phyloP scores from a whole-genome alignment of 1,140 invertebrate genomes.

The Zaprionus tsacasi region DNA sequence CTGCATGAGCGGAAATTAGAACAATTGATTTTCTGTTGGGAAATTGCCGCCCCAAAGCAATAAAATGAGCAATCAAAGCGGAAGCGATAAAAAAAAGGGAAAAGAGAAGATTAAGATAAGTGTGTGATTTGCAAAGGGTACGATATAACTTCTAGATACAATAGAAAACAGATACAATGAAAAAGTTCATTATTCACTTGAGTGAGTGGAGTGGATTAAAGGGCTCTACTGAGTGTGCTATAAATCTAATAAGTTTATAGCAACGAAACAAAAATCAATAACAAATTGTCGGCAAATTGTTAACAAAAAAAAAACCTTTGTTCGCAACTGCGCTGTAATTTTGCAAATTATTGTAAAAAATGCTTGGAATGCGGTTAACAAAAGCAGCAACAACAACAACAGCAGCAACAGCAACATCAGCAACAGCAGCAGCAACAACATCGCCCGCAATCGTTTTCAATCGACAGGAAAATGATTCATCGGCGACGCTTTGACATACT shows the following conservation, averaged over 20 bases:
- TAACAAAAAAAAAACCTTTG: constrained; percentile 11
- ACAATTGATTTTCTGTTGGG: constrained; percentile 38
- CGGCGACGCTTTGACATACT: constrained; percentile 61
- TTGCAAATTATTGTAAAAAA: constrained; percentile 68
- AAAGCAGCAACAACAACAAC: constrained; percentile 22
- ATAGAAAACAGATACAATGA: background rate
- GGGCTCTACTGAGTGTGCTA: background rate
- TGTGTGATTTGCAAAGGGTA: constrained; percentile 1
- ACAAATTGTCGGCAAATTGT: background rate
- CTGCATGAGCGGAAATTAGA: constrained; percentile 48
- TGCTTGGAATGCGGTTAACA: constrained; percentile 68
- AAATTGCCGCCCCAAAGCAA: constrained; percentile 3
- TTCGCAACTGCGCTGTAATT: constrained; percentile 34
- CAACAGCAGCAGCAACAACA: constrained; percentile 13
- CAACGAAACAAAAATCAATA: constrained; percentile 11
- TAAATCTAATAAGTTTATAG: background rate
- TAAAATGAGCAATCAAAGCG: constrained; percentile 16
- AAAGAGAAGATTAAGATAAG: background rate
- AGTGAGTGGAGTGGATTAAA: background rate
- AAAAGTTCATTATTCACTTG: background rate
- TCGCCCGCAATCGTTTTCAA: constrained; percentile 16
- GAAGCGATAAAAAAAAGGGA: constrained; percentile 16
- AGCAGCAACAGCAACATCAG: constrained; percentile 13
- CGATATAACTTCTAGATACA: background rate
- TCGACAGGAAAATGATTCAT: constrained; percentile 62